phyloP scores from a whole-genome alignment of 2,797 vertebrate genomes.

The Jordanella pulchra region DNA sequence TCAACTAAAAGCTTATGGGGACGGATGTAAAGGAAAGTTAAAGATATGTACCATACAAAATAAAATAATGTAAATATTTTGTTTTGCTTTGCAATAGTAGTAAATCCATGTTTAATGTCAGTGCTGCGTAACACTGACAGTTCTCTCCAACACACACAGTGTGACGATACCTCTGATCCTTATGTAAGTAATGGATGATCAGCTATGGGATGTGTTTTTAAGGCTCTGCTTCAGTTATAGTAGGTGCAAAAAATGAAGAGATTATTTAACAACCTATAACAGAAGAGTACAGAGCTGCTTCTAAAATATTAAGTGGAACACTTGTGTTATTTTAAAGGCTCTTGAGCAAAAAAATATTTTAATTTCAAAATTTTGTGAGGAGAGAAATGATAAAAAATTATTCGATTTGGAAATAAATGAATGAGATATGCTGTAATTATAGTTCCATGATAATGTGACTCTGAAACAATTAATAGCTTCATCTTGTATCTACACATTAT shows the following conservation, averaged over 20 bases:
- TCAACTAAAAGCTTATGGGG: background rate
- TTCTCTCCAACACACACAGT: background rate
- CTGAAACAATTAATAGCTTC: too few species aligned
- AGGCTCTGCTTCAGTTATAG: too few species aligned
- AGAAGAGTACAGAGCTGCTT: background rate
- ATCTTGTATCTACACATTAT: too few species aligned
- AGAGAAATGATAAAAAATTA: too few species aligned
- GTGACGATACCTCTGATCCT: background rate
- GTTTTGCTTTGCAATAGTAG: background rate
- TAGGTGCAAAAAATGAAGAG: background rate
- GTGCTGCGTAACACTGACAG: too few species aligned
- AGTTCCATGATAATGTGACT: too few species aligned
- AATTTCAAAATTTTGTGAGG: too few species aligned
- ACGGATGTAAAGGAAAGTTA: background rate
- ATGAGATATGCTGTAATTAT: too few species aligned
- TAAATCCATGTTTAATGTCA: background rate
- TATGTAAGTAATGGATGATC: background rate
- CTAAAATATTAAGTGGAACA: background rate
- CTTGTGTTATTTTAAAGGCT: background rate
- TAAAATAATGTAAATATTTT: background rate
- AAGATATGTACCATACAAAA: background rate
- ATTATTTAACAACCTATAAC: background rate
- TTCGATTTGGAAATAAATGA: too few species aligned
- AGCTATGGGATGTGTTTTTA: too few species aligned
- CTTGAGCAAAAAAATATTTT: background rate